Conservation (phyloP, 1,140 invertebrate species). For the Nomia melanderi region DNA sequence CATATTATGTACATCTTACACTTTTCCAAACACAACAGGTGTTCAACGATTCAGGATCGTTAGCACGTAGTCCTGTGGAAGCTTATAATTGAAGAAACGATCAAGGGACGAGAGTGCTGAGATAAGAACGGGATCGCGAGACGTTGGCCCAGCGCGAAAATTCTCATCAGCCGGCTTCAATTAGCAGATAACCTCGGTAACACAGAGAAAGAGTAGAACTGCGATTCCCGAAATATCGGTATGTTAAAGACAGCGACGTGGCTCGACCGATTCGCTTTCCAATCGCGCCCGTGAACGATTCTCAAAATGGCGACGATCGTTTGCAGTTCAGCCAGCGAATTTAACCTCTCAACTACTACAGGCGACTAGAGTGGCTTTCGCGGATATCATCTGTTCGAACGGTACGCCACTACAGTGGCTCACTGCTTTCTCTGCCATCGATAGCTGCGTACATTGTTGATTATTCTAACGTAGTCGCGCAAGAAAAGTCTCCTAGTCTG, state of each 20-base stretch:
- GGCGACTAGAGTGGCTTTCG: too few relatives aligned
- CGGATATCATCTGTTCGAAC: too few relatives aligned
- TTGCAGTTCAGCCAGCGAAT: conserved; percentile 9
- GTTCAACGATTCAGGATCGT: too few relatives aligned
- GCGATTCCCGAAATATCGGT: neutral
- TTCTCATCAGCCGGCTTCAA: neutral
- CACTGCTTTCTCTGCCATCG: too few relatives aligned
- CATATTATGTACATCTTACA: too few relatives aligned
- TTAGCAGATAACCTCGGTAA: neutral
- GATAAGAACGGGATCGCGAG: neutral
- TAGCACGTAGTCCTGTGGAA: too few relatives aligned
- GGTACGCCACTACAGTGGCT: too few relatives aligned
- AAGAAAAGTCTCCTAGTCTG: too few relatives aligned
- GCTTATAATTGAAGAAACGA: neutral
- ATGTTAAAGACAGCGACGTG: neutral
- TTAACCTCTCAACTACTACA: too few relatives aligned
- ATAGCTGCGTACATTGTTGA: too few relatives aligned
- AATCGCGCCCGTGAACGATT: neutral
- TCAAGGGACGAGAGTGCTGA: neutral
- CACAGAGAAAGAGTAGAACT: neutral
- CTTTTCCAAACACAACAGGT: too few relatives aligned
- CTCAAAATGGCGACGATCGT: neutral
- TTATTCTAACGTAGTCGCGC: too few relatives aligned
- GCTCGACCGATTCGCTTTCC: neutral
- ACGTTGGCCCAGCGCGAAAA: neutral